Evolutionary conservation across 2,113 vertebrate species (phyloP), one percentile per base, ranked within the genome.

Genomic region (Baryphthengus martii): DNA sequence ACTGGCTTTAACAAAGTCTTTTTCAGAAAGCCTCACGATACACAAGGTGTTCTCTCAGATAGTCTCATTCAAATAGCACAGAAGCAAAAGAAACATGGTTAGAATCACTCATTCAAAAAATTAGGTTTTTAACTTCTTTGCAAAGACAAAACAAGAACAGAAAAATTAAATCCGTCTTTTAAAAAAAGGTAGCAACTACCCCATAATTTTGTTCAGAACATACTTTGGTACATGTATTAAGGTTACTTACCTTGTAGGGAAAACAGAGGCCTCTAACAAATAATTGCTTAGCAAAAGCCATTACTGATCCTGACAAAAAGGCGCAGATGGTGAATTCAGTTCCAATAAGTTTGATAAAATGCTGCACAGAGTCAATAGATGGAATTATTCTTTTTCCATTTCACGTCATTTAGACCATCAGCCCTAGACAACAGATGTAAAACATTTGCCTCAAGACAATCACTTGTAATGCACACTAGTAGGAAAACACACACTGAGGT

Each of bases 341-440:
- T 80, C 47, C 75, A 95, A 0, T 3, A 29, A 80, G 63, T 70
- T 71, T 90, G 79, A 71, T 52, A 74, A 94, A 95, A 94, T 6
- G 59, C 75, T 75, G 65, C 50, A 37, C 18, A 58, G 56, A 72
- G 63, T 74, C 79, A 40, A 71, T 47, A 90, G 59, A 86, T 71
- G 68, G 59, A 95, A 96, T 94, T 94, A 91, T 7, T 83, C 28
- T 72, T 91, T 87, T 72, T 74, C 72, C 74, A 67, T 91, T 59
- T 71, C 82, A 80, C 0, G 0, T 88, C 42, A 71, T 52, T 66
- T 58, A 74, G 63, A 31, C 20, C 3, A 0, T 66, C 74, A 94
- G 72, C 50, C 67, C 11, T 18, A 55, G 56, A 88, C 0, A 3
- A 91, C 23, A 72, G 78, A 77, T 25, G 53, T 88, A 93, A 91